Evolutionary conservation across 2,113 vertebrate genomes (phyloP), one percentile per base, ranked within the genome.

Genomic region (Chionodraco myersi): DNA sequence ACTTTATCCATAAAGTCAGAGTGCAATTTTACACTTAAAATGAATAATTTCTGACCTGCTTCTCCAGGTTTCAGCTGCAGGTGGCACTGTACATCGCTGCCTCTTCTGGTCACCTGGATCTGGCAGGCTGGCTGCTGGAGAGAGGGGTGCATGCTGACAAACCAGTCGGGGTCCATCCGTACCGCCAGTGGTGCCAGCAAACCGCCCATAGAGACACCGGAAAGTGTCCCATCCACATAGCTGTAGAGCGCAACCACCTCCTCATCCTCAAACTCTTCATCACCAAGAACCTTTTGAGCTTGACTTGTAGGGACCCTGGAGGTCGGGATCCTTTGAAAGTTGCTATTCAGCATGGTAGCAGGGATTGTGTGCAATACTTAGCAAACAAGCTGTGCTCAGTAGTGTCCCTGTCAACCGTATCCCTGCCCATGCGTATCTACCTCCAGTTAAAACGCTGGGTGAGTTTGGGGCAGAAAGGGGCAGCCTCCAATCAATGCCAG

Each of bases 41-140:
- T 49, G 2, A 56, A 41, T 26, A 1, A 52, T 18, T 74, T 2
- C n/a, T 10, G 36, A 59, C 2, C 12, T 83, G n/a, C 44, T 44
- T 10, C 63, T 77, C 11, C 86, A 96, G 95, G 78, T 96, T 95
- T 82, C 94, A 96, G 87, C 92, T 90, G 78, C 88, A 90, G 44
- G 95, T 95, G 21, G 95, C 90, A 9, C 93, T 96, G 58, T 95
- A 94, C 75, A 76, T 96, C 0, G 92, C 95, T 0, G 94, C 96
- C n/a, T 91, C 86, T 75, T 80, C 84, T 0, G 94, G 95, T 10
- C 86, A 96, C 74, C 62, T 93, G 4, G 95, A 96, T 18, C 92
- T 96, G 79, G 92, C 92, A 0, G 85, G 88, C n/a, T 96, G 95
- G 95, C 88, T 95, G 48, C 89, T 96, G 72, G 75, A 93, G 69